Percentiles rank a stretch among this genome's conserved stretches.
Evolutionary conservation across 64 coral and sea anemone species (phyloP).

Genomic region (Catalaphyllia jardinei): DNA sequence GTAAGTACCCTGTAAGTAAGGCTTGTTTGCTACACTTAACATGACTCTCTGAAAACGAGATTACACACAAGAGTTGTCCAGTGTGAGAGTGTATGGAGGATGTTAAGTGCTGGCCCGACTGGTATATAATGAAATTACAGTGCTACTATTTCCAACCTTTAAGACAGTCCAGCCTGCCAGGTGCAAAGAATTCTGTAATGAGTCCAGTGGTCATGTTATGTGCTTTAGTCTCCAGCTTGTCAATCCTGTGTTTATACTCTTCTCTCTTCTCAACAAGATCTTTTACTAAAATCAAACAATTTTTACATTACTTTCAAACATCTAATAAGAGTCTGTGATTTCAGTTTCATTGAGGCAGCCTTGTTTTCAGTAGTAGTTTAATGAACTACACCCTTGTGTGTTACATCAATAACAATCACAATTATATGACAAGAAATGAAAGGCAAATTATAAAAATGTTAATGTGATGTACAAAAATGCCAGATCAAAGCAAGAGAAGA

Average conservation of each 20-base stretch:
- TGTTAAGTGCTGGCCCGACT: too few relatives aligned
- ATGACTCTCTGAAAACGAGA: too few relatives aligned
- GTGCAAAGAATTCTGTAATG: slow-evolving; percentile 65
- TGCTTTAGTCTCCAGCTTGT: slow-evolving; percentile 83
- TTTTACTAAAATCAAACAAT: slow-evolving; percentile 63
- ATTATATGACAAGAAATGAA: too few relatives aligned
- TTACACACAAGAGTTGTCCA: too few relatives aligned
- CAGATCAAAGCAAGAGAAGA: too few relatives aligned
- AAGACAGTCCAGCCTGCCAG: slow-evolving; percentile 85
- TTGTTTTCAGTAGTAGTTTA: not conserved
- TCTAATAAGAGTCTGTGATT: not conserved
- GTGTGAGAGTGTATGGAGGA: too few relatives aligned
- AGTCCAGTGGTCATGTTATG: slow-evolving; percentile 76
- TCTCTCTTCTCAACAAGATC: slow-evolving; percentile 89
- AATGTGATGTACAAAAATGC: too few relatives aligned
- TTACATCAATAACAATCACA: too few relatives aligned
- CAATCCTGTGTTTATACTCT: slow-evolving; percentile 81
- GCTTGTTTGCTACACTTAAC: too few relatives aligned
- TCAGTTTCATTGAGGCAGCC: not conserved
- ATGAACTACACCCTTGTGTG: too few relatives aligned
- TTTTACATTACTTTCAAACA: not conserved
- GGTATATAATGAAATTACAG: not conserved
- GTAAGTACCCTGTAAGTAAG: too few relatives aligned
- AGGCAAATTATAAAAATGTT: too few relatives aligned
- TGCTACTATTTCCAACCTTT: slow-evolving; percentile 50